A percentile compares a stretch with the other conserved stretches of the same genome.
Conservation (phyloP, 2,113 vertebrate genomes). For the Notothenia coriiceps region DNA sequence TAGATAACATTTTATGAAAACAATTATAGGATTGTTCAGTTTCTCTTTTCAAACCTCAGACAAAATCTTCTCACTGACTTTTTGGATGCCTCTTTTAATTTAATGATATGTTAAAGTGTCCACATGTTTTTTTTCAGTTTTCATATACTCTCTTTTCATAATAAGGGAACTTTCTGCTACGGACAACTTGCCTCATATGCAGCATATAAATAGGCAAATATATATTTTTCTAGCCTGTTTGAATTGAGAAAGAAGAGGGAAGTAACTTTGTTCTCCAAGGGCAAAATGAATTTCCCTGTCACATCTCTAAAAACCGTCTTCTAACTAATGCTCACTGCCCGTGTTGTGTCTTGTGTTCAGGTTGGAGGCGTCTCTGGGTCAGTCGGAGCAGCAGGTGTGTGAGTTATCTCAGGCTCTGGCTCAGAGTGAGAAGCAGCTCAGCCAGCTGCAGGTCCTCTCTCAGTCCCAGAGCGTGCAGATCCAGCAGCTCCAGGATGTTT, state of each 20-base stretch:
- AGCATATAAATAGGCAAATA: not conserved
- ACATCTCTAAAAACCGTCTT: too few relatives aligned
- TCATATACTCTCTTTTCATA: not conserved
- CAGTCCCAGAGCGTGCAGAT: conserved; percentile 73
- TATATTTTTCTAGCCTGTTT: not conserved
- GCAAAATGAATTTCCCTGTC: not conserved
- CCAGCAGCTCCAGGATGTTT: conserved; percentile 78
- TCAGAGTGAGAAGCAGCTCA: conserved; percentile 64
- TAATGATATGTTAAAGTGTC: too few relatives aligned
- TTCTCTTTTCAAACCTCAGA: not conserved
- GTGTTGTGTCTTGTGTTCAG: conserved; percentile 52
- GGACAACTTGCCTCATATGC: not conserved
- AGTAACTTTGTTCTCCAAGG: not conserved
- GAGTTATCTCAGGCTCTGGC: conserved; percentile 63
- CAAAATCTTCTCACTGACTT: too few relatives aligned
- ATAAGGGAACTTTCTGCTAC: too few relatives aligned
- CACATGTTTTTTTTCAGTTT: not conserved
- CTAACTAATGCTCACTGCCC: not conserved
- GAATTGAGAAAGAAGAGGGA: not conserved
- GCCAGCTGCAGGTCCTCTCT: conserved; percentile 66
- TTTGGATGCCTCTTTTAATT: too few relatives aligned
- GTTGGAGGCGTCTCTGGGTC: conserved; percentile 62
- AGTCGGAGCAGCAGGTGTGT: conserved; percentile 60
- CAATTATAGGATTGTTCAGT: not conserved
- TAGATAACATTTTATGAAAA: too few relatives aligned